These are phyloP conservation scores for Xyrichtys novacula DNA, from an alignment of 2,797 vertebrate genomes.

Conservation along the genomic window DNA sequence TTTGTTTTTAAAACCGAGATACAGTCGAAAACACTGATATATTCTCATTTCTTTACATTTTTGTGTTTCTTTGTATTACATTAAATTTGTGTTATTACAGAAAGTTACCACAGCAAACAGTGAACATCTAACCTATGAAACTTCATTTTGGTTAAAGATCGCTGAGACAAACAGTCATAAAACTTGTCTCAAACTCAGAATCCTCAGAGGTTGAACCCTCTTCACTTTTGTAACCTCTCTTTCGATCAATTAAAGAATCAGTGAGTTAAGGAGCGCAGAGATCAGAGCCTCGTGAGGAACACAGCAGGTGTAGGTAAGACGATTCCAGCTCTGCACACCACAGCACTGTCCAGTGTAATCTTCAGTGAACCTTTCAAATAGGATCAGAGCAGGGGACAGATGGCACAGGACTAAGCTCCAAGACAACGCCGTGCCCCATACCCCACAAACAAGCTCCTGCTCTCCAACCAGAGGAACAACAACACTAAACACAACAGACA, in stretches of 20 bases:
- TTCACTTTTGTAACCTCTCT: background rate
- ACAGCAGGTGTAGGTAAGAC: constrained; percentile 43
- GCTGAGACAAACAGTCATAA: too few species aligned
- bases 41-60: too few species aligned
- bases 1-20: too few species aligned
- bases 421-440: constrained; percentile 2
- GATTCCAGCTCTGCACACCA: constrained; percentile 38
- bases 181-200: background rate
- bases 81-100: too few species aligned
- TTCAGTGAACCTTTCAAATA: constrained; percentile 77
- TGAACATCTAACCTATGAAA: too few species aligned
- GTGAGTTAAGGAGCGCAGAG: background rate
- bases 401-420: constrained; percentile 68
- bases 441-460: background rate
- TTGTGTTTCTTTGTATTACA: too few species aligned
- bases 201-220: background rate
- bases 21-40: too few species aligned
- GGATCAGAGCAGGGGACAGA: constrained; percentile 82
- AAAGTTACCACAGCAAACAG: too few species aligned
- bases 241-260: constrained; percentile 21
- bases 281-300: constrained; percentile 35
- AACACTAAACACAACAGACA: too few species aligned
- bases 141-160: too few species aligned
- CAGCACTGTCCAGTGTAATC: constrained; percentile 14
- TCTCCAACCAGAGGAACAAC: background rate